Evolutionary conservation across 2,113 vertebrate species (phyloP).

Genomic region (Butorides virescens): DNA sequence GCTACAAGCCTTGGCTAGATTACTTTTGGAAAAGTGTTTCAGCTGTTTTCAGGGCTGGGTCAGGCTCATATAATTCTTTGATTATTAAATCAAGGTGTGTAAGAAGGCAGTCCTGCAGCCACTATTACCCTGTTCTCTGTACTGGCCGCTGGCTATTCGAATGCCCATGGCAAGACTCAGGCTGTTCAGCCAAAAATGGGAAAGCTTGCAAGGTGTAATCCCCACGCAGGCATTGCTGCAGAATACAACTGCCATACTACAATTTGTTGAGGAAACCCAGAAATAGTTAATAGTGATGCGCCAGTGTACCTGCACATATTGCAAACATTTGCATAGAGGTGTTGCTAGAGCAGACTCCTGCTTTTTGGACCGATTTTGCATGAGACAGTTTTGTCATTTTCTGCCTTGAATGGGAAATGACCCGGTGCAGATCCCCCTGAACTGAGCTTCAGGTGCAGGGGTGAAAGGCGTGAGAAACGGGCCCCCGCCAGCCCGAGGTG

Average conservation of each 20-base stretch:
- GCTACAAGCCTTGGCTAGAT: neutral
- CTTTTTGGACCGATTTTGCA: neutral
- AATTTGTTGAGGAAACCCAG: neutral
- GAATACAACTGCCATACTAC: neutral
- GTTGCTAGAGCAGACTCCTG: neutral
- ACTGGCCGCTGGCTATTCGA: neutral
- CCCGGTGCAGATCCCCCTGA: neutral
- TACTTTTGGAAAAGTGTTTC: neutral
- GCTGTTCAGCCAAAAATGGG: neutral
- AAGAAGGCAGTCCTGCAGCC: neutral
- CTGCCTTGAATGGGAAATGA: neutral
- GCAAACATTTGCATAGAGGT: neutral
- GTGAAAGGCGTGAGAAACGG: neutral
- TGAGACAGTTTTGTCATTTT: neutral
- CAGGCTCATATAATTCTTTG: neutral
- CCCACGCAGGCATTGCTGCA: neutral
- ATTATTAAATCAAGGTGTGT: neutral
- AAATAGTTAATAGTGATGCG: neutral
- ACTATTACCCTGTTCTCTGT: neutral
- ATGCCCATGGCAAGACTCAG: neutral
- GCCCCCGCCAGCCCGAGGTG: neutral
- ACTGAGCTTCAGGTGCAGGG: neutral
- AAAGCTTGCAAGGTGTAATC: neutral
- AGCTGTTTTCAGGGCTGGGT: neutral
- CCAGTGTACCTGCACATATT: fast-evolving